phyloP scores from a whole-genome alignment of 2,888 invertebrate species.

The Dynastes hyllus region DNA sequence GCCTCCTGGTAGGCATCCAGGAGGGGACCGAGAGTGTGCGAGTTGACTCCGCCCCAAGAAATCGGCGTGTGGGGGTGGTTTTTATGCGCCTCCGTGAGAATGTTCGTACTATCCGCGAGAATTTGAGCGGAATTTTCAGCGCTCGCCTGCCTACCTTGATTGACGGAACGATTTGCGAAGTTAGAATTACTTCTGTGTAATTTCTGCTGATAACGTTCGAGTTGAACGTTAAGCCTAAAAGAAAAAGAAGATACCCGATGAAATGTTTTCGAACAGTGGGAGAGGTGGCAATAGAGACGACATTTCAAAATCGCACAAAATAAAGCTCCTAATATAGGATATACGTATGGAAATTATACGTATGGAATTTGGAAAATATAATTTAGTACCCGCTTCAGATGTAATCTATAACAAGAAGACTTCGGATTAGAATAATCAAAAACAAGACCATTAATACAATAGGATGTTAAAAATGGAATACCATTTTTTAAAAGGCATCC shows the following conservation, averaged over 20 bases:
- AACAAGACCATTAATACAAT: too few species aligned
- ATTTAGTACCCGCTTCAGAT: too few species aligned
- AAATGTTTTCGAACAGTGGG: slow-evolving; percentile 8
- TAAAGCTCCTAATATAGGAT: too few species aligned
- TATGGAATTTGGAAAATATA: too few species aligned
- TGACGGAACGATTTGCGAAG: slow-evolving; percentile 22
- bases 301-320: too few species aligned
- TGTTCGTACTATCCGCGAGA: slow-evolving; percentile 52
- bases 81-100: slow-evolving; percentile 63
- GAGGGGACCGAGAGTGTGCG: slow-evolving; percentile 81
- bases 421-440: too few species aligned
- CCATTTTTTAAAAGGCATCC: too few species aligned
- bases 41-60: slow-evolving; percentile 75
- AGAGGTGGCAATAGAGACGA: background rate
- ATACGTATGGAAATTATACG: too few species aligned
- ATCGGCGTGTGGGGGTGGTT: slow-evolving; percentile 70
- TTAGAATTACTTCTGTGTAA: slow-evolving; percentile 69
- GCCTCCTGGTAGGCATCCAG: slow-evolving; percentile 87
- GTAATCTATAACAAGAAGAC: too few species aligned
- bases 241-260: slow-evolving; percentile 53
- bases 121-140: slow-evolving; percentile 50
- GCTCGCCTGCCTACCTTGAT: slow-evolving; percentile 46
- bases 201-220: slow-evolving; percentile 85
- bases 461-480: too few species aligned
- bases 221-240: slow-evolving; percentile 81